These are phyloP conservation scores for Zele albiditarsus DNA, from an alignment of 2,888 invertebrate species.

Conservation along the genomic window DNA sequence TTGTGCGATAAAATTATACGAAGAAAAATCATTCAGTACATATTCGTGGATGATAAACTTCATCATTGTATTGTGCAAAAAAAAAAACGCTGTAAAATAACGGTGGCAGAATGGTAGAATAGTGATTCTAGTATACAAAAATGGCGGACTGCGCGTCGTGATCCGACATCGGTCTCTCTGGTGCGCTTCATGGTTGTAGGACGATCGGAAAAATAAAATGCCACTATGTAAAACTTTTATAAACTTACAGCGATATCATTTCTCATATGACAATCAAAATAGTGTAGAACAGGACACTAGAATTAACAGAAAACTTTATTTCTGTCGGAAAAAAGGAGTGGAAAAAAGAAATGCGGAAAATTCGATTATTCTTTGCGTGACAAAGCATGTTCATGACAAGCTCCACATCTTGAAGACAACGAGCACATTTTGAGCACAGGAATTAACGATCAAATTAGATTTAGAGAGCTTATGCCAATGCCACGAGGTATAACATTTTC, in stretches of 20 bases:
- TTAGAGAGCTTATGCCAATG: neutral
- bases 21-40: neutral
- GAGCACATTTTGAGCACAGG: neutral
- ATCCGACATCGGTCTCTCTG: slow-evolving; percentile 4
- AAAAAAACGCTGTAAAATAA: neutral
- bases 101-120: neutral
- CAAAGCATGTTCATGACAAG: slow-evolving; percentile 25
- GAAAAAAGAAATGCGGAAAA: neutral
- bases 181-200: neutral
- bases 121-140: slow-evolving; percentile 20
- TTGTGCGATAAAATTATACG: neutral
- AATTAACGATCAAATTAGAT: neutral
- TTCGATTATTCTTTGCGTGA: neutral
- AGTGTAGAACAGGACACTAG: neutral
- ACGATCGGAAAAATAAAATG: neutral
- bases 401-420: neutral
- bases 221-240: neutral
- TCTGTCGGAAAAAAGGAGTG: neutral
- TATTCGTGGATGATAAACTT: neutral
- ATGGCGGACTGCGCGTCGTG: slow-evolving; percentile 29
- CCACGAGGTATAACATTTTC: no score
- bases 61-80: neutral
- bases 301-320: no score
- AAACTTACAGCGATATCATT: neutral
- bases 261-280: neutral